Percentiles rank a stretch among this genome's conserved stretches.
These are phyloP conservation scores for Lagria hirta DNA, from an alignment of 2,888 invertebrate genomes.

Conservation along the genomic window DNA sequence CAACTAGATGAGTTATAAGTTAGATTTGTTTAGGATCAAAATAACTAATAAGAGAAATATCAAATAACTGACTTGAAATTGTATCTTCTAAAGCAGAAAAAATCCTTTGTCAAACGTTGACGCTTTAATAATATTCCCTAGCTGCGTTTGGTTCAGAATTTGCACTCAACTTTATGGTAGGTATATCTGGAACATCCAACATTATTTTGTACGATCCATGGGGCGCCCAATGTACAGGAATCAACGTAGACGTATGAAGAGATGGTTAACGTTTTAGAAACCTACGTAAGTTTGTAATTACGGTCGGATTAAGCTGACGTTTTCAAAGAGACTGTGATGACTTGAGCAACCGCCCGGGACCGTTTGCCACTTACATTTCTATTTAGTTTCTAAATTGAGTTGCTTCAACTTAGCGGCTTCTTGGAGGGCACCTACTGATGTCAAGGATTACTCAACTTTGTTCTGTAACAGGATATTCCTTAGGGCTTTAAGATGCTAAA, in stretches of 20 bases:
- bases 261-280: constrained; percentile 12
- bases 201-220: constrained; percentile 24
- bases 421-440: constrained; percentile 13
- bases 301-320: constrained; percentile 26
- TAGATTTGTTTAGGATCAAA: no score
- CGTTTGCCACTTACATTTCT: constrained; percentile 24
- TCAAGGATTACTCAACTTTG: constrained; percentile 14
- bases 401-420: constrained; percentile 19
- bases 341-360: constrained; percentile 25
- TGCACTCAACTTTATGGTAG: no score
- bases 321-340: constrained; percentile 28
- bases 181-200: no score
- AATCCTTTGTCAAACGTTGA: no score
- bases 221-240: constrained; percentile 27
- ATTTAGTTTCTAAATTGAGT: constrained; percentile 29
- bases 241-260: constrained; percentile 13
- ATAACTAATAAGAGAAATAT: no score
- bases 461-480: constrained; percentile 17
- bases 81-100: no score
- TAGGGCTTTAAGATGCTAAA: constrained; percentile 7
- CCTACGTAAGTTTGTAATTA: constrained; percentile 30
- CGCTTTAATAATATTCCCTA: no score
- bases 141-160: no score
- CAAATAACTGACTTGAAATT: no score
- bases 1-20: no score